Percentiles rank a stretch among this genome's conserved stretches.
Conservation (phyloP, 2,888 invertebrate species). For the Ceriagrion tenellum region DNA sequence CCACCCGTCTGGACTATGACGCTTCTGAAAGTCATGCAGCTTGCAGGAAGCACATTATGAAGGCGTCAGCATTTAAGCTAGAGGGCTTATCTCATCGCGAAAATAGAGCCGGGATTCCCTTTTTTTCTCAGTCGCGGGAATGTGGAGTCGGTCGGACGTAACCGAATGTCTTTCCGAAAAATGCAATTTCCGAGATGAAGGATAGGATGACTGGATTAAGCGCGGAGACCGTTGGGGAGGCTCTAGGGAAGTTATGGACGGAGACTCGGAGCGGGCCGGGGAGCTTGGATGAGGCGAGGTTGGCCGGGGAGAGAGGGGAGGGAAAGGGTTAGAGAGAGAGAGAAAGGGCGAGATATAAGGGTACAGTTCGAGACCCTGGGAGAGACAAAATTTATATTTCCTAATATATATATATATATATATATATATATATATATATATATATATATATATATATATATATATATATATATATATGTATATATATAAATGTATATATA, state of each 20-base stretch:
- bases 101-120: neutral
- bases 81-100: neutral
- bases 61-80: neutral
- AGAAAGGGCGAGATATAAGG: neutral
- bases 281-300: neutral
- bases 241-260: too few species aligned
- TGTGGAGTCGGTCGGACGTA: neutral
- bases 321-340: too few species aligned
- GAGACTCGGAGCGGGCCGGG: too few species aligned
- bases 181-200: slow-evolving; percentile 18
- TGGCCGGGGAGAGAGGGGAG: neutral
- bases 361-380: neutral
- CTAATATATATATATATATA: too few species aligned
- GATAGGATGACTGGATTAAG: slow-evolving; percentile 9
- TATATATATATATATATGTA: too few species aligned
- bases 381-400: neutral
- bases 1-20: neutral
- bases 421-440: too few species aligned
- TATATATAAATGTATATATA: too few species aligned
- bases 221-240: neutral
- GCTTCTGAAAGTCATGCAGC: neutral
- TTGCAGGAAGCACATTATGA: neutral
- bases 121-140: neutral
- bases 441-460: too few species aligned
- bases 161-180: neutral